Base-by-base conservation (phyloP, 2,888 invertebrate genomes). In the Agonopterix heracliana region DNA sequence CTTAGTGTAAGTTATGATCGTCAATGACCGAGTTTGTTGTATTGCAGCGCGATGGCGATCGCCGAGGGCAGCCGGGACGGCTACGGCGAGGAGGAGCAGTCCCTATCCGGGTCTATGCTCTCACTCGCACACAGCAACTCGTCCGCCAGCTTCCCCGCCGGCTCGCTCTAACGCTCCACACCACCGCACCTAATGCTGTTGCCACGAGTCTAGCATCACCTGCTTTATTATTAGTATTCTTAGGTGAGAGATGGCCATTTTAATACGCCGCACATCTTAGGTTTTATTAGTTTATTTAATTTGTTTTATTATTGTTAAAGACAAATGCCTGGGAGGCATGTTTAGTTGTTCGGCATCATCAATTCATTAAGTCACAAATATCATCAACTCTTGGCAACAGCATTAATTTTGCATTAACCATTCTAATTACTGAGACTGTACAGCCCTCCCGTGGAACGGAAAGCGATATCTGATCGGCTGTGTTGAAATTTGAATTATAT, bases 101-200 rank as follows among this genome's bases (percentile, higher is more conserved):
- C 96, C 74, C 91, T 97, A 64, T 96, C 97, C 53, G 98, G 98
- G 69, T 97, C 97, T 66, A 96, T 97, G 95, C 91, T 96, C 73
- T 97, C 97, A 89, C 92, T 98, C 84, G 96, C 96, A 61, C 96
- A 96, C 90, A 96, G 96, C 91, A 96, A 96, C 91, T 97, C 96
- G 87, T 96, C 96, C 69, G 95, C 95, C 73, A 95, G 95, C 89
- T 96, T 96, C 89, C 95, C 95, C 69, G 94, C 95, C 75, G 93
- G 93, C 84, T 93, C 92, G 85, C 92, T 92, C 75, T 92, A 91
- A 89, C 36, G 50, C 48, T 40, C 48, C 46, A 42, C 46, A 17
- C 2, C 42, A 9, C 42, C 42, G 9, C 17, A 17, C 42, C 10
- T 38, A 38, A 38, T 38, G 38, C 38, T 38, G 38, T 38, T 38